phyloP scores from a whole-genome alignment of 2,113 vertebrate species.

The Grammomys dolichurus region DNA sequence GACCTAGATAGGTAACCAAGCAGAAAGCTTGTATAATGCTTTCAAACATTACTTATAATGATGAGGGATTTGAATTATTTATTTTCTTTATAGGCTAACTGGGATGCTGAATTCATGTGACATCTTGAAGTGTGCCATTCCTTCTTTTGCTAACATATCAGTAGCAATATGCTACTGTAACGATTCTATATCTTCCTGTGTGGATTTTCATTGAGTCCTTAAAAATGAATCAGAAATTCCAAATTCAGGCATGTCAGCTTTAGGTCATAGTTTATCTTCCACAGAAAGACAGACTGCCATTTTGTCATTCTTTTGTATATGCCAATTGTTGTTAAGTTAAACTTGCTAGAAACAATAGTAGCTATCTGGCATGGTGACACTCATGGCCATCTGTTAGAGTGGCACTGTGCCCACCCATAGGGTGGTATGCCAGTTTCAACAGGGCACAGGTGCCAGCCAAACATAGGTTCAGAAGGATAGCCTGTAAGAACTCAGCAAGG shows the following conservation, averaged over 20 bases:
- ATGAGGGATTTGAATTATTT: slow-evolving; percentile 41
- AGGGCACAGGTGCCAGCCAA: slow-evolving; percentile 90
- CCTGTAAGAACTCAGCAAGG: slow-evolving; percentile 82
- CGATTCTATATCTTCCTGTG: neutral
- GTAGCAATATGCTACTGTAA: neutral
- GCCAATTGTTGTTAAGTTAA: slow-evolving; percentile 82
- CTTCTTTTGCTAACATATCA: slow-evolving; percentile 8
- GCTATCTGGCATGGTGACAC: slow-evolving; percentile 84
- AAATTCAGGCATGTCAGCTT: slow-evolving; percentile 10
- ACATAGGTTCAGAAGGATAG: slow-evolving; percentile 88
- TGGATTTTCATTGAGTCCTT: neutral
- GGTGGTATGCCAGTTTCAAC: slow-evolving; percentile 89
- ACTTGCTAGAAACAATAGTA: slow-evolving; percentile 82
- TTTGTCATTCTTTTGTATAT: slow-evolving; percentile 77
- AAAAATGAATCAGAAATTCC: slow-evolving; percentile 19
- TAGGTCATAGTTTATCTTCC: slow-evolving; percentile 46
- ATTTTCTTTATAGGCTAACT: slow-evolving; percentile 17
- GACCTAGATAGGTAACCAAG: slow-evolving; percentile 8
- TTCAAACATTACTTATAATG: slow-evolving; percentile 42
- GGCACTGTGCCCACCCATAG: slow-evolving; percentile 85
- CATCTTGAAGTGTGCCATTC: neutral
- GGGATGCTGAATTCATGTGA: slow-evolving; percentile 46
- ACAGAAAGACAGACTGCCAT: slow-evolving; percentile 58
- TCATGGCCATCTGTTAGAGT: slow-evolving; percentile 87
- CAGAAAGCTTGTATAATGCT: slow-evolving; percentile 35